Base-by-base conservation (phyloP, 2,113 vertebrate genomes). In the Brienomyrus brachyistius region DNA sequence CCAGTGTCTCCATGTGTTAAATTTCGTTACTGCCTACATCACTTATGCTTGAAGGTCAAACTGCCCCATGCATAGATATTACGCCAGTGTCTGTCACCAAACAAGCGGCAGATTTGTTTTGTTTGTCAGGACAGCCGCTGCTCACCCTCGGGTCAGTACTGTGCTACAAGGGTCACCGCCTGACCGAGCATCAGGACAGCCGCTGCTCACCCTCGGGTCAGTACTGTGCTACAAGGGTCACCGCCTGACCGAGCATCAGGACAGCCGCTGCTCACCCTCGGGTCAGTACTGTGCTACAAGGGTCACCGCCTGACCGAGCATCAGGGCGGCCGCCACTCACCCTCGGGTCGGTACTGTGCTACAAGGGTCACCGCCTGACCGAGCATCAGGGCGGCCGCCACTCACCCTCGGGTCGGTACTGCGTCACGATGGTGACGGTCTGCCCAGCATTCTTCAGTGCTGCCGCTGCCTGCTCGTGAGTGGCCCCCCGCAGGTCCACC, bases 321-420 rank as follows among this genome's bases (percentile, higher is more conserved):
- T 27, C 59, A 10, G 31, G 70, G 1, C 13, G 15, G 31, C 13
- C 3, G 51, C 95, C 6, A 66, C 96, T 97, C 95, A 98, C 98
- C 98, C 95, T 99, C 98, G 40, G 98, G 56, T 62, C 56, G 0
- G 23, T 62, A 62, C 21, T 62, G 21, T 2, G 0, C 56, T 7
- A n/a, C 6, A 21, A 59, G 6, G 21, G 21, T 59, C 59, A 27
- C 59, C 0, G 6, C 23, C 59, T n/a, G 59, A 10, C 8, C 23
- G 0, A 0, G 7, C 8, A 9, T 27, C 59, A 10, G 31, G 70
- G 1, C 13, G 15, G 31, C 13, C 3, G 51, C 95, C 6, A 66
- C 96, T 97, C 95, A 98, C 98, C 98, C 95, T 99, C 98, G 40
- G 98, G 98, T 93, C 97, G 96, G 94, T 98, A 99, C 83, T 99